Conservation (phyloP, 2,797 vertebrate species). For the Protosalanx chinensis region DNA sequence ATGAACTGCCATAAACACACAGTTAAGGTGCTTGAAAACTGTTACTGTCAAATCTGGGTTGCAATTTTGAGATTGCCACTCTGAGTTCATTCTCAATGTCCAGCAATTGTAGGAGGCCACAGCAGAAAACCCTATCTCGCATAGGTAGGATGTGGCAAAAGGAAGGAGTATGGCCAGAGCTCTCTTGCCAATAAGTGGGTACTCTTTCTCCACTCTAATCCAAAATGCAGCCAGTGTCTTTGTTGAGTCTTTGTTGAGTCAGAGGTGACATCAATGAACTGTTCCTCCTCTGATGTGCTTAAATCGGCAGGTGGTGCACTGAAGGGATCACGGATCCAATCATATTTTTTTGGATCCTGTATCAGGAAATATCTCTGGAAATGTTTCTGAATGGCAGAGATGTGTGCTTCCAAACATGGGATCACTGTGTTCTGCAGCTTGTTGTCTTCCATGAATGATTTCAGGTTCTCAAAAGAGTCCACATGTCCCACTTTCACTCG, state of each 20-base stretch:
- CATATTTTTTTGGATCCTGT: conserved; percentile 1
- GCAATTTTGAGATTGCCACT: conserved; percentile 22
- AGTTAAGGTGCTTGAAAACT: too few relatives aligned
- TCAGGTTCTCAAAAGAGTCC: conserved; percentile 11
- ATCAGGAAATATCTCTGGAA: conserved; percentile 5
- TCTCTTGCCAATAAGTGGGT: conserved; percentile 30
- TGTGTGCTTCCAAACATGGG: conserved; percentile 12
- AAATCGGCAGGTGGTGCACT: conserved; percentile 30
- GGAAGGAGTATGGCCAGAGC: conserved; percentile 29
- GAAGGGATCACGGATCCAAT: conserved; percentile 21
- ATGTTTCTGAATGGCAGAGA: conserved; percentile 18
- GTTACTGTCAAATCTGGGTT: neutral
- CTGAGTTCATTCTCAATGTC: conserved; percentile 34
- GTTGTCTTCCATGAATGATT: conserved; percentile 22
- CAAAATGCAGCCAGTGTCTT: conserved; percentile 26
- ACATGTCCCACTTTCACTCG: too few relatives aligned
- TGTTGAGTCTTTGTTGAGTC: conserved; percentile 23
- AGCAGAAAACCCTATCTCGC: conserved; percentile 17
- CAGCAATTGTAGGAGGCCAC: conserved; percentile 22
- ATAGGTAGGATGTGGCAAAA: conserved; percentile 25
- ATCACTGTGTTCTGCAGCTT: conserved; percentile 34
- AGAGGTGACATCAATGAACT: conserved; percentile 28
- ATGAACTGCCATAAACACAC: too few relatives aligned
- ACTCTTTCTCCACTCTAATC: conserved; percentile 35
- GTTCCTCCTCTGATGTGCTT: conserved; percentile 26